phyloP scores from a whole-genome alignment of 2,888 invertebrate species.

The Phlogophora meticulosa region DNA sequence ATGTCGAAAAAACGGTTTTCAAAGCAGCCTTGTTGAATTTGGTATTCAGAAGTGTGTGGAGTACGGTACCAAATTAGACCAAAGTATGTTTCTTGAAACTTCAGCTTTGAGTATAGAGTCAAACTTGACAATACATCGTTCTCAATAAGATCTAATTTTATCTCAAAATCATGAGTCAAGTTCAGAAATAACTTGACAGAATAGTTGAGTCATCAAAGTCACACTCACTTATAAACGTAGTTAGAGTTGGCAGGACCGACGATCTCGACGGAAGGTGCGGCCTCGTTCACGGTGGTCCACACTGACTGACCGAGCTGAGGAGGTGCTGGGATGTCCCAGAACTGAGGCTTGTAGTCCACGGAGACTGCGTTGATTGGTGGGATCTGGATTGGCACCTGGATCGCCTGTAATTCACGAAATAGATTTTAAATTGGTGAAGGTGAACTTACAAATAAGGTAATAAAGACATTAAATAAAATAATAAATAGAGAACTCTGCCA shows the following conservation, averaged over 20 bases:
- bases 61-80: background rate
- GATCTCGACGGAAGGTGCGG: conserved; percentile 27
- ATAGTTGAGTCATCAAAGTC: background rate
- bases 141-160: too few species aligned
- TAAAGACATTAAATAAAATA: too few species aligned
- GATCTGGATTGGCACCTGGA: conserved; percentile 22
- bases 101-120: too few species aligned
- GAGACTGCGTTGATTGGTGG: conserved; percentile 20
- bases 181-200: too few species aligned
- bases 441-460: too few species aligned
- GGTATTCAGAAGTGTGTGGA: background rate
- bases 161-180: too few species aligned
- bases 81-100: background rate
- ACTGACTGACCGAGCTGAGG: conserved; percentile 17
- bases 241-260: conserved; percentile 8
- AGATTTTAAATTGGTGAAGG: background rate
- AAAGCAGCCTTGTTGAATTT: background rate
- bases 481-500: too few species aligned
- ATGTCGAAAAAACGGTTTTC: background rate
- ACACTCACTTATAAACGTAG: conserved; percentile 43
- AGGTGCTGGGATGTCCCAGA: conserved; percentile 24
- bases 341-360: conserved; percentile 22
- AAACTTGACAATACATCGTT: too few species aligned
- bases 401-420: conserved; percentile 15
- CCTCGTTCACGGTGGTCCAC: conserved; percentile 18